A percentile compares a stretch with the other conserved stretches of the same genome.
Conservation (phyloP, 2,797 vertebrate genomes). For the Propithecus deckenii region DNA sequence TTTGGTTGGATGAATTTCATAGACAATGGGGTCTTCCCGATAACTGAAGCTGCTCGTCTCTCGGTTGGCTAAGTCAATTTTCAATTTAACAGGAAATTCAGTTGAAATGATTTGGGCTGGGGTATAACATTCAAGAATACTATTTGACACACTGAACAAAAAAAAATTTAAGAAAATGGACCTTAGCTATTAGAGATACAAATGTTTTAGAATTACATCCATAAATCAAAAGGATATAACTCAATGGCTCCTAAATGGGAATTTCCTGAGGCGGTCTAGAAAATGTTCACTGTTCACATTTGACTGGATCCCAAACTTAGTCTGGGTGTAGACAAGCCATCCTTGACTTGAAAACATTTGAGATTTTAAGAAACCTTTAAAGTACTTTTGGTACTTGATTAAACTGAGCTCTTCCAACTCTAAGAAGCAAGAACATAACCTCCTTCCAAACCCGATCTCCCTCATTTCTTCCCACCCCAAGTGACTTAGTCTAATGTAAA, state of each 20-base stretch:
- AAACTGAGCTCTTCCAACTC: neutral
- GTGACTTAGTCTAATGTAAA: neutral
- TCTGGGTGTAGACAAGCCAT: neutral
- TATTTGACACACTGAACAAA: constrained; percentile 84
- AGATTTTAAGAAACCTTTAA: constrained; percentile 6
- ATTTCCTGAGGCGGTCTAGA: constrained; percentile 25
- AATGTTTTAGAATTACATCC: neutral
- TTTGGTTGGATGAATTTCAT: constrained; percentile 92
- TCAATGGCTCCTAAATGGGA: neutral
- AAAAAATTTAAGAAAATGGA: neutral
- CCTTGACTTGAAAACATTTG: constrained; percentile 22
- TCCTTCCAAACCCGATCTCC: neutral
- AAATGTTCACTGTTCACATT: neutral
- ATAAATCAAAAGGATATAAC: constrained; percentile 30
- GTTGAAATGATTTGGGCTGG: constrained; percentile 87
- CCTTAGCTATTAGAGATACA: constrained; percentile 38
- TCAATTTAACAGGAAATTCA: constrained; percentile 88
- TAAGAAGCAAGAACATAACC: constrained; percentile 11
- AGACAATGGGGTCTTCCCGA: constrained; percentile 93
- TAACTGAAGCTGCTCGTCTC: constrained; percentile 89
- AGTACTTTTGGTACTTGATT: constrained; percentile 28
- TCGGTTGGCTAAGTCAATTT: constrained; percentile 89
- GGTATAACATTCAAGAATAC: constrained; percentile 91
- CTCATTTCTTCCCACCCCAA: neutral
- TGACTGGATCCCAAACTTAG: constrained; percentile 11